phyloP scores from a whole-genome alignment of 2,113 vertebrate species.

The Colistium nudipinnis region DNA sequence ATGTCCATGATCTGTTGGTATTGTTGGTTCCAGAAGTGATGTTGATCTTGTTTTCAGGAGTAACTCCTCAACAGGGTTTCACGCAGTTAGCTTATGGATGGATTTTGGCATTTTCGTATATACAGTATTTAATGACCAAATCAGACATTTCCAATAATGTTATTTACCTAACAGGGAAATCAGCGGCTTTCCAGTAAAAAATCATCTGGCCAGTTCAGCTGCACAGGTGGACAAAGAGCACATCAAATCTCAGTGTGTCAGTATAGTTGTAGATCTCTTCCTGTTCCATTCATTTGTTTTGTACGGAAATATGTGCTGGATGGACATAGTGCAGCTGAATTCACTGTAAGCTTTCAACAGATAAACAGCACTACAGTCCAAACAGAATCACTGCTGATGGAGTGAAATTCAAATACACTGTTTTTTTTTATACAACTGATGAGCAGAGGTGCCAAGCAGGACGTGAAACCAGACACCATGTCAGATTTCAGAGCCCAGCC shows the following conservation, averaged over 20 bases:
- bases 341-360: constrained; percentile 16
- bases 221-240: constrained; percentile 24
- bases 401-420: constrained; percentile 54
- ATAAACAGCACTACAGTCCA: constrained; percentile 22
- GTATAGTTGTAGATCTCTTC: constrained; percentile 20
- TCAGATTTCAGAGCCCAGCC: constrained; percentile 37
- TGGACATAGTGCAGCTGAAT: constrained; percentile 6
- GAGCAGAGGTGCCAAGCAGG: constrained; percentile 38
- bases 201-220: constrained; percentile 24
- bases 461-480: constrained; percentile 26
- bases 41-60: constrained; percentile 13
- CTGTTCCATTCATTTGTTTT: constrained; percentile 39
- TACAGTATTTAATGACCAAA: neutral
- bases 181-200: neutral
- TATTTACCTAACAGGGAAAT: neutral
- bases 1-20: constrained; percentile 53
- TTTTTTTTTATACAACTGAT: constrained; percentile 63
- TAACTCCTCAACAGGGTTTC: neutral
- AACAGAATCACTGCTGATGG: constrained; percentile 46
- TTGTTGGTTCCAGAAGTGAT: constrained; percentile 37
- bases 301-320: constrained; percentile 23
- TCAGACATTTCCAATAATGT: constrained; percentile 13
- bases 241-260: constrained; percentile 23
- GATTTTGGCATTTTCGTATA: neutral
- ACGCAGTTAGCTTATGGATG: neutral